Evolutionary conservation across 1,140 invertebrate genomes (phyloP), one percentile per base, ranked within the genome.

Genomic region (Aphelenchoides avenae): DNA sequence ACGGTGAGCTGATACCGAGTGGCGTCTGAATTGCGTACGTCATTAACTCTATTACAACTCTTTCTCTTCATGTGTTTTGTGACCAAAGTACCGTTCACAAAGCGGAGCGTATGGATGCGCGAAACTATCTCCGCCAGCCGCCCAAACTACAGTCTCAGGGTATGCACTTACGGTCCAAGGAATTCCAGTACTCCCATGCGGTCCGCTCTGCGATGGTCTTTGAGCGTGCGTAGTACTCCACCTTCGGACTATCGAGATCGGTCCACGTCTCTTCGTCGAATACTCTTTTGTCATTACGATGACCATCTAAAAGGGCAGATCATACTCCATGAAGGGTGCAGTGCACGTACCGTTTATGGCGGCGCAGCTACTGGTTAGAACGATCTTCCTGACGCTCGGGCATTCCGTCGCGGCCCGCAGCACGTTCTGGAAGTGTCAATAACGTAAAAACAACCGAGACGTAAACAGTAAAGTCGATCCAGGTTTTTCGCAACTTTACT

Each of bases 171-270:
- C n/a, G n/a, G n/a, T n/a, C n/a, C 22, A 71, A 27, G 29, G 24
- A 40, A 9, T 70, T 42, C 40, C 54, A 71, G 66, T 79, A 83
- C 51, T 83, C 79, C 82, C 83, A 84, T 0, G 83, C 83, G 37
- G 80, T 80, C 68, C 78, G 81, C 66, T 83, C 82, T 13, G 82
- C 83, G 30, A 82, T 51, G 15, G 79, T 80, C 65, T 83, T 83
- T 46, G 81, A 81, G 61, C 80, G 80, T n/a, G 73, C 68, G 58
- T 84, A 83, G 24, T 71, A 58, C 51, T 73, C 71, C 31, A 78
- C 64, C 11, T 65, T 30, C 61, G 29, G 29, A 62, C 59, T 27
- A 77, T 27, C 68, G 9, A 75, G 34, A 53, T 82, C 77, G 20
- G 77, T 78, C 82, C 82, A 83, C 50, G 80, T 79, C 27, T 77